Evolutionary conservation across 2,797 vertebrate species (phyloP).

Genomic region (Menidia menidia): DNA sequence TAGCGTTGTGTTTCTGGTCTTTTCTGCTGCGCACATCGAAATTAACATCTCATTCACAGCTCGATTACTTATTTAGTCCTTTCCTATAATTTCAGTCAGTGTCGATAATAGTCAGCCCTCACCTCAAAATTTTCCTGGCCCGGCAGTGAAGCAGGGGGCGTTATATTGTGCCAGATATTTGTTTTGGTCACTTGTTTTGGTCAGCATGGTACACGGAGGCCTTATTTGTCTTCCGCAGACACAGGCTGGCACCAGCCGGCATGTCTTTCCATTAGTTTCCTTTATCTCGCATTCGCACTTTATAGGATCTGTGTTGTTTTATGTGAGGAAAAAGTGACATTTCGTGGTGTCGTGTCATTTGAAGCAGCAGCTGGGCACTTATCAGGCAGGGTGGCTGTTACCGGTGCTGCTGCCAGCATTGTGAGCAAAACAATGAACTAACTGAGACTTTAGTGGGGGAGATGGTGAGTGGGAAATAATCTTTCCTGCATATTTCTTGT

Average conservation of each 20-base stretch:
- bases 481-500: constrained; percentile 63
- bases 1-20: constrained; percentile 4
- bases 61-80: not conserved
- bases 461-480: constrained; percentile 58
- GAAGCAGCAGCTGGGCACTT: constrained; percentile 37
- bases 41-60: constrained; percentile 9
- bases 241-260: constrained; percentile 20
- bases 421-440: constrained; percentile 69
- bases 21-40: constrained; percentile 9
- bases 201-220: constrained; percentile 37
- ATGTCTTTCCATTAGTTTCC: constrained; percentile 28
- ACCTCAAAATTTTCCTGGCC: not conserved
- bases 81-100: not conserved
- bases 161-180: constrained; percentile 29
- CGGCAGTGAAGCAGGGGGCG: constrained; percentile 8
- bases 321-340: constrained; percentile 1
- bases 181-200: constrained; percentile 44
- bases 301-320: constrained; percentile 46
- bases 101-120: not conserved
- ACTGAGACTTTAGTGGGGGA: constrained; percentile 62
- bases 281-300: constrained; percentile 55
- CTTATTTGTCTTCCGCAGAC: constrained; percentile 32
- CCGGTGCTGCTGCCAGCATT: constrained; percentile 63
- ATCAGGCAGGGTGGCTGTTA: constrained; percentile 45
- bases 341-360: constrained; percentile 40